Base-by-base conservation (phyloP, 2,888 invertebrate genomes). In the Reticulitermes lucifugus region DNA sequence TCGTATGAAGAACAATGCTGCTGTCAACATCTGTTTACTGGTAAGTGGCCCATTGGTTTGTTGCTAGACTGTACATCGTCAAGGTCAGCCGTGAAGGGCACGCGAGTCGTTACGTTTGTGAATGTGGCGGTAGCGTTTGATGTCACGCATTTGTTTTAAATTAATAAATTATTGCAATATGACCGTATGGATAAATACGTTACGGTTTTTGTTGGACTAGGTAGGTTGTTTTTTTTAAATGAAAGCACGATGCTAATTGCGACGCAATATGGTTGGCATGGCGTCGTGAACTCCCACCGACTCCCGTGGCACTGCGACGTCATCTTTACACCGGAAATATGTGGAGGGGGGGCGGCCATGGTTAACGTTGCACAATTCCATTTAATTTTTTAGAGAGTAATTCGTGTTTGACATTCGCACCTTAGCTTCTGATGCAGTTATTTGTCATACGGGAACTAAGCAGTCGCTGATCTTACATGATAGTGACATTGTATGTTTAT, bases 41-140 rank as follows among this genome's bases (percentile, higher is more conserved):
- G 77, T 77, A 77, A 77, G 77, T 77, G 77, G 9, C 46, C 12
- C 25, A 0, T 46, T 22, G 1, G 1, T 77, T 77, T n/a, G 9
- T 55, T 55, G 9, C 0, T 46, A 55, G 55, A 55, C 55, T n/a
- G 43, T 41, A 73, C 73, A 41, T 14, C 73, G 35, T 77, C 77
- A 77, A 77, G 77, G 77, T 77, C n/a, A 77, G 22, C 5, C n/a
- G n/a, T 46, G 77, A 77, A 46, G 77, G 43, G 43, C 77, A 73
- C 41, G 35, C n/a, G 4, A 14, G 21, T 25, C 41, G 12, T 18
- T 41, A 41, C 21, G 9, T 73, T 73, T 41, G 18, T 29, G n/a
- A 25, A 1, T 70, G 70, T n/a, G n/a, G 25, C 12, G 55, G 25
- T 70, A 25, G 70, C 10, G 29, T 9, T 1, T 25, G n/a, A 0